phyloP scores from a whole-genome alignment of 92 coral and sea anemone genomes.

The Metridium senile region DNA sequence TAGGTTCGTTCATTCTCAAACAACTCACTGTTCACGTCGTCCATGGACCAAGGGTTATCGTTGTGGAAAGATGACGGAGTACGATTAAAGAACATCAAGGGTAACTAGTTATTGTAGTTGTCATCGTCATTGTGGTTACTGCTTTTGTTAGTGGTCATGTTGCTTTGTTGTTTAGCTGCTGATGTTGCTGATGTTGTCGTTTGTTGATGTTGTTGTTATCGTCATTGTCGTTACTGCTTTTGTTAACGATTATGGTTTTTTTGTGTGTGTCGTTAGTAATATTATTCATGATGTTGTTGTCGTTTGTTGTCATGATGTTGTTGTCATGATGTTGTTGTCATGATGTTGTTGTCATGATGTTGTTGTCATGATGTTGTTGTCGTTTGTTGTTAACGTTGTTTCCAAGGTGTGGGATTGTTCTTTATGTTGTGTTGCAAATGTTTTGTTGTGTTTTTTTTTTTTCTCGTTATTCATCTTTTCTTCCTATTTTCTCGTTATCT shows the following conservation, averaged over 20 bases:
- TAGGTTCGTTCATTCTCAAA: conserved; percentile 77
- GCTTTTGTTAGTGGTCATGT: background rate
- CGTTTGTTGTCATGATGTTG: background rate
- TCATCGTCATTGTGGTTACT: background rate
- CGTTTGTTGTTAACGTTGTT: background rate
- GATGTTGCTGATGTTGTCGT: background rate
- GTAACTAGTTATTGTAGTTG: conserved; percentile 14
- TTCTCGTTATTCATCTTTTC: no score
- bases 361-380: background rate
- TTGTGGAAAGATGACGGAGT: conserved; percentile 88
- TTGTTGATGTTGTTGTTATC: conserved; percentile 1
- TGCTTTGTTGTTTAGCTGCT: no score
- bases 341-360: background rate
- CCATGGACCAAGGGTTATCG: conserved; percentile 78
- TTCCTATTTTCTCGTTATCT: no score
- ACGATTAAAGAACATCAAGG: conserved; percentile 65
- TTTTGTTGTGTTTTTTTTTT: no score
- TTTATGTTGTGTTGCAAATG: no score
- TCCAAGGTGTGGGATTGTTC: no score
- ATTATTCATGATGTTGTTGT: background rate
- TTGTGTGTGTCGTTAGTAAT: background rate
- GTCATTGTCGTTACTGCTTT: background rate
- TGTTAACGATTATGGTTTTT: background rate
- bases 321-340: background rate
- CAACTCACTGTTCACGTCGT: conserved; percentile 77